Evolutionary conservation across 1,140 invertebrate genomes (phyloP), one percentile per base, ranked within the genome.

Genomic region (Cheumatopsyche charites): DNA sequence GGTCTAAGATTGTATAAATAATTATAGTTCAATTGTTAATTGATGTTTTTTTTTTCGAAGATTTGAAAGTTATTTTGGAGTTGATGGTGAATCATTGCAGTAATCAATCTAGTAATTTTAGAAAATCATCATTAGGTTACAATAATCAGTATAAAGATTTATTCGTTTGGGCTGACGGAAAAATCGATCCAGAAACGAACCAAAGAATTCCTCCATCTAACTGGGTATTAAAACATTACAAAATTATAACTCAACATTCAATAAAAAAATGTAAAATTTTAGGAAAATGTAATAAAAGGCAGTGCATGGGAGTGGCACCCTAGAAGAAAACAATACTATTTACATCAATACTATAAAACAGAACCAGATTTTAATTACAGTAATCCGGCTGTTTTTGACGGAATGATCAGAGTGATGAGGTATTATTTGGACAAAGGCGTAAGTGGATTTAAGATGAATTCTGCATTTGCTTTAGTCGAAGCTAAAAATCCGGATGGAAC

Each of bases 41-140:
- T n/a, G n/a, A n/a, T n/a, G n/a, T n/a, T n/a, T n/a, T n/a, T n/a
- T n/a, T n/a, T n/a, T n/a, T n/a, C n/a, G n/a, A n/a, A n/a, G n/a
- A n/a, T n/a, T n/a, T n/a, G n/a, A n/a, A n/a, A n/a, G n/a, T 84
- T 0, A 80, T 92, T 0, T 72, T 92, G 65, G 91, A 93, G 77
- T 89, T 92, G 69, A 89, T 92, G 4, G 91, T 92, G 0, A 94
- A 94, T 79, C 91, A 94, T 76, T 89, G 90, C 0, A 90, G 90
- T 43, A 87, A 88, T 49, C 78, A 89, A 62, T 88, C 90, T 58
- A 80, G 85, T 17, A 93, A 92, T 87, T 94, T 93, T 75, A 67
- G 81, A 25, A 85, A 89, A 66, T 92, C 90, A n/a, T n/a, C n/a
- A n/a, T n/a, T n/a, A n/a, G n/a, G 6, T 78, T 86, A 26, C 80